Evolutionary conservation across 1,140 invertebrate species (phyloP).

Genomic region (Mercenaria mercenaria): DNA sequence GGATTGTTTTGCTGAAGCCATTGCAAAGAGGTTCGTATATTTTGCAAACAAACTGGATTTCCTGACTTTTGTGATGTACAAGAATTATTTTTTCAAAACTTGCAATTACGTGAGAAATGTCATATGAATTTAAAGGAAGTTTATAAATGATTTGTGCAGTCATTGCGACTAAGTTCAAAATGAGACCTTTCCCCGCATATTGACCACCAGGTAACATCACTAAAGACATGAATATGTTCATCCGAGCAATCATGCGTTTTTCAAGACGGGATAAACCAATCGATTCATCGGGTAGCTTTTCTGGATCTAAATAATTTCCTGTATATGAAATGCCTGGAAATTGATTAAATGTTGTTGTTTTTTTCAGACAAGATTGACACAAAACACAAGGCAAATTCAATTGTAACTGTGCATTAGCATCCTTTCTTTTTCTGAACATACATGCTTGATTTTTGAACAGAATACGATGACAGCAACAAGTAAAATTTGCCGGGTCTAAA

Average conservation of each 20-base stretch:
- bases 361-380: not conserved
- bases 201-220: conserved; percentile 25
- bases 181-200: conserved; percentile 22
- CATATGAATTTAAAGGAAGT: not conserved
- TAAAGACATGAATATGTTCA: conserved; percentile 40
- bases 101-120: conserved; percentile 23
- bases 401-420: not conserved
- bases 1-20: conserved; percentile 65
- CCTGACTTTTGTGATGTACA: not conserved
- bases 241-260: conserved; percentile 29
- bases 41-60: not conserved
- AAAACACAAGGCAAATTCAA: not conserved
- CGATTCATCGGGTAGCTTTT: not conserved
- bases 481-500: not conserved
- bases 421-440: not conserved
- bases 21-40: conserved; percentile 42
- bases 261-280: not conserved
- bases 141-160: not conserved
- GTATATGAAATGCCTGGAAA: not conserved
- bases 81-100: not conserved
- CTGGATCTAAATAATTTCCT: conserved; percentile 2
- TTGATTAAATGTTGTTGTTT: not conserved
- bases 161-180: conserved; percentile 27
- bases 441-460: conserved; percentile 10
- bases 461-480: not conserved